These are phyloP conservation scores for Leptopilina clavipes DNA, from an alignment of 1,140 invertebrate species.

Conservation along the genomic window DNA sequence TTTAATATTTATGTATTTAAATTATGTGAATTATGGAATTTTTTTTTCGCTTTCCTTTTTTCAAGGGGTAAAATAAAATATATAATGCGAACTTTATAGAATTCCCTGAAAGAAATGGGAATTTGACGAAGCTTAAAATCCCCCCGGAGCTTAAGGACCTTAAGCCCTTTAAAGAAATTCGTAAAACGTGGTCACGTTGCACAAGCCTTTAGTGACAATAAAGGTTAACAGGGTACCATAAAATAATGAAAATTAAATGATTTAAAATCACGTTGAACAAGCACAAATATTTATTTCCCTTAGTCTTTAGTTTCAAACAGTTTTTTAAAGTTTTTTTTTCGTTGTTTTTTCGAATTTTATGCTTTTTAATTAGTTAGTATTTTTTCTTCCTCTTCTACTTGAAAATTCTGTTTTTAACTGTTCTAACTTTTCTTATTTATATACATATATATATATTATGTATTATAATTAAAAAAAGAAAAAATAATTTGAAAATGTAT, in stretches of 20 bases:
- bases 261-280: neutral
- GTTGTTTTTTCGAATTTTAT: too few relatives aligned
- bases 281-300: neutral
- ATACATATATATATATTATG: too few relatives aligned
- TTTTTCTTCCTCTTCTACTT: too few relatives aligned
- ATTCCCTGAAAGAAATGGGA: neutral
- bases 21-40: too few relatives aligned
- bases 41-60: too few relatives aligned
- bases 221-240: neutral
- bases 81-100: neutral
- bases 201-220: neutral
- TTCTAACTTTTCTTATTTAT: too few relatives aligned
- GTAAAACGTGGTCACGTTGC: neutral
- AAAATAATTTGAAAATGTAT: neutral
- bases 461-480: neutral
- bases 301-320: too few relatives aligned
- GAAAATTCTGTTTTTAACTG: too few relatives aligned
- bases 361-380: too few relatives aligned
- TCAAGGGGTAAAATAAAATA: neutral
- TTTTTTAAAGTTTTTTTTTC: too few relatives aligned
- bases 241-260: neutral
- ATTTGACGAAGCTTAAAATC: conserved; percentile 14
- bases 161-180: conserved; percentile 9
- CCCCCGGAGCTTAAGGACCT: neutral
- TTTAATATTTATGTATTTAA: too few relatives aligned